These are phyloP conservation scores for Odontophorus gujanensis DNA, from an alignment of 2,113 vertebrate genomes.

Conservation along the genomic window DNA sequence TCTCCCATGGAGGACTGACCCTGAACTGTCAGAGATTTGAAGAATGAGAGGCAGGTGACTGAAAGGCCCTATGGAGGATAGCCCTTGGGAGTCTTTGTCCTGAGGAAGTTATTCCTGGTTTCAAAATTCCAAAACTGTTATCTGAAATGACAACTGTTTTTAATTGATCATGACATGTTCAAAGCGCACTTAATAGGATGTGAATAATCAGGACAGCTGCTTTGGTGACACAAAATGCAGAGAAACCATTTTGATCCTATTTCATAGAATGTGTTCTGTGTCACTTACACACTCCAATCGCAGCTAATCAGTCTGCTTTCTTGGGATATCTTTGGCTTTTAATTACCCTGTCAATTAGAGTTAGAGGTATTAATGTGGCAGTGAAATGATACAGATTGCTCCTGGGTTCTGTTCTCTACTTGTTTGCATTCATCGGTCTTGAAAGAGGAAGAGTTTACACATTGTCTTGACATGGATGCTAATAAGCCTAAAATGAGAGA, in stretches of 20 bases:
- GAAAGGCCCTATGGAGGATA: background rate
- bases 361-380: constrained; percentile 47
- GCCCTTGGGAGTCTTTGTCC: background rate
- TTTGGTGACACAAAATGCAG: constrained; percentile 22
- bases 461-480: constrained; percentile 51
- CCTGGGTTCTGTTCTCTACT: constrained; percentile 19
- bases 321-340: constrained; percentile 31
- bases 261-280: constrained; percentile 4
- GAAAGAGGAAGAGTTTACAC: constrained; percentile 33
- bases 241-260: constrained; percentile 42
- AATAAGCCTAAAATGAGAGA: constrained; percentile 14
- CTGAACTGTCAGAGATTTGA: background rate
- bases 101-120: background rate
- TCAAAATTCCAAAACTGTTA: background rate
- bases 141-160: constrained; percentile 30
- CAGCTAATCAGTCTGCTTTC: constrained; percentile 19
- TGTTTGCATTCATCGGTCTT: constrained; percentile 40
- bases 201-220: constrained; percentile 39
- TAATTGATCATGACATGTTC: constrained; percentile 38
- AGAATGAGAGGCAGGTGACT: background rate
- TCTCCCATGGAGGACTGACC: background rate
- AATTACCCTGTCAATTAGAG: constrained; percentile 68
- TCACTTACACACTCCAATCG: background rate
- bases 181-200: constrained; percentile 41
- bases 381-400: constrained; percentile 28